Evolutionary conservation across 2,797 vertebrate genomes (phyloP).

Genomic region (Rhynchotus rufescens): DNA sequence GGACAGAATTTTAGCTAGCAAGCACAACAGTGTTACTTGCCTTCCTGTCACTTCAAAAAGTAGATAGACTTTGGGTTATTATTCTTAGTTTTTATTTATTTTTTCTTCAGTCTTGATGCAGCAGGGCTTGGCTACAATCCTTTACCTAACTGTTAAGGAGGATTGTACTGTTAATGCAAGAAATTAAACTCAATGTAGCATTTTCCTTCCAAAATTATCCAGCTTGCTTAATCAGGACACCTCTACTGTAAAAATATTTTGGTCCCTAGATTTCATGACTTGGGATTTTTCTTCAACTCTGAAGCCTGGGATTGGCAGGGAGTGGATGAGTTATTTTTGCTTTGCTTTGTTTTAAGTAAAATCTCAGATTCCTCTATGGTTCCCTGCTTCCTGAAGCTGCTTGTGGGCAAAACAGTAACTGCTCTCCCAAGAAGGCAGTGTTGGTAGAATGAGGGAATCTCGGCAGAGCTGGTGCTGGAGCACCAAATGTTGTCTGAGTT

Average conservation of each 20-base stretch:
- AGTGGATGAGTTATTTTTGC: background rate
- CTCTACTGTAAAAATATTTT: background rate
- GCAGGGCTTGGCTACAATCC: background rate
- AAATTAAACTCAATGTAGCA: background rate
- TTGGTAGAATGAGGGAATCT: background rate
- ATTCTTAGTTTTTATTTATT: background rate
- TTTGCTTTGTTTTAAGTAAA: background rate
- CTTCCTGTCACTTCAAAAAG: background rate
- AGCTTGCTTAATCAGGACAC: background rate
- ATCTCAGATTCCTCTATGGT: background rate
- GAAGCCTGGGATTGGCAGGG: background rate
- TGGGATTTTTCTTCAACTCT: background rate
- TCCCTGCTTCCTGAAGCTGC: background rate
- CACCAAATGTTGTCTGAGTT: background rate
- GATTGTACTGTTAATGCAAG: background rate
- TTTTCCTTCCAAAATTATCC: background rate
- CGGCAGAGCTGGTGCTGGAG: background rate
- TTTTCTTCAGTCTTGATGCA: background rate
- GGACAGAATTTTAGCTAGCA: background rate
- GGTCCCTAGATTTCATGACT: background rate
- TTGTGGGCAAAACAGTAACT: background rate
- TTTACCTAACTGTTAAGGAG: background rate
- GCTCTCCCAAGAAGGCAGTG: accelerated
- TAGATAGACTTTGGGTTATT: background rate
- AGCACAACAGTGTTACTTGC: background rate